Evolutionary conservation across 2,797 vertebrate genomes (phyloP).

Genomic region (Lepus townsendii): DNA sequence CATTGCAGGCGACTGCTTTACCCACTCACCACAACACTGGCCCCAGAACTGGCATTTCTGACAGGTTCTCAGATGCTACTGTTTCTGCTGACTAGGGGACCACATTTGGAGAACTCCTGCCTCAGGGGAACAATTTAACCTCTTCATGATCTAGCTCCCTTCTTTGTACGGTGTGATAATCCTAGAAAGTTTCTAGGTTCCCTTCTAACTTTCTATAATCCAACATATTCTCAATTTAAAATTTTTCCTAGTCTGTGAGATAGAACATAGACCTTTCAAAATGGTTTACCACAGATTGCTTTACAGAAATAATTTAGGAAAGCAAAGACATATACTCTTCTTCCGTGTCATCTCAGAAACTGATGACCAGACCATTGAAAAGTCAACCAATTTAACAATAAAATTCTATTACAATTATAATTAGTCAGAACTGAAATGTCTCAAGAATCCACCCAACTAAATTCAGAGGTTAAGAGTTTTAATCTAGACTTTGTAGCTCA

Average conservation of each 20-base stretch:
- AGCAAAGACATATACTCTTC: not conserved
- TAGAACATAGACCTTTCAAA: conserved; percentile 4
- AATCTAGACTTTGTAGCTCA: not conserved
- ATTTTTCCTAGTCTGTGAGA: not conserved
- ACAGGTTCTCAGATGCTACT: not conserved
- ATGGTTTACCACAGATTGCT: not conserved
- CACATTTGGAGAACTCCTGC: not conserved
- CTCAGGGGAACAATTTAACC: not conserved
- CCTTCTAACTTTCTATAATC: not conserved
- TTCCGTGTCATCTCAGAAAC: not conserved
- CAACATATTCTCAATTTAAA: conserved; percentile 12
- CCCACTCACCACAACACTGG: too few relatives aligned
- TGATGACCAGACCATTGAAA: conserved; percentile 32
- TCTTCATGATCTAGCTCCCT: not conserved
- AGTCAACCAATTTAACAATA: not conserved
- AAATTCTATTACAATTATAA: not conserved
- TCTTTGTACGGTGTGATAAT: not conserved
- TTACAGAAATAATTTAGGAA: conserved; percentile 16
- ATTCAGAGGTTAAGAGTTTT: conserved; percentile 4
- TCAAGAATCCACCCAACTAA: not conserved
- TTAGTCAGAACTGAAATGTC: not conserved
- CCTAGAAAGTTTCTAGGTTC: not conserved
- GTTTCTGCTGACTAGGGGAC: not conserved
- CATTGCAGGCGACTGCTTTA: too few relatives aligned
- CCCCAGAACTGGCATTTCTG: not conserved